Conservation (phyloP, 2,888 invertebrate species). For the Lithophane leautieri region DNA sequence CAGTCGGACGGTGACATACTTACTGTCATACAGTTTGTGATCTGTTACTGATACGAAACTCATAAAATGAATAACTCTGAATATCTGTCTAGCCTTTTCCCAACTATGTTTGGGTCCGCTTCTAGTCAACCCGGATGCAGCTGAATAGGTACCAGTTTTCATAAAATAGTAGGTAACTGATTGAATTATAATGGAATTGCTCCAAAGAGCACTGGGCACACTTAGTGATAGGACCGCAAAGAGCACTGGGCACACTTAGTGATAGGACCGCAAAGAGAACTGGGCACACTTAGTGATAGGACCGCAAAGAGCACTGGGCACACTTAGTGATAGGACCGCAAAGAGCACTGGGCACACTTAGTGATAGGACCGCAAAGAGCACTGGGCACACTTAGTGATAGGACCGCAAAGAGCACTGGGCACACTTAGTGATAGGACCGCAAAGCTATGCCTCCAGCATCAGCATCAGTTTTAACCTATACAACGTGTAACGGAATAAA, state of each 20-base stretch:
- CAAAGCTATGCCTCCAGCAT: too few relatives aligned
- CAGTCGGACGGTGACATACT: background rate
- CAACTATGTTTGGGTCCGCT: background rate
- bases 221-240: background rate
- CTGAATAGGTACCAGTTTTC: background rate
- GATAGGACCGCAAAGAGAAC: background rate
- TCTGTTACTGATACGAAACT: background rate
- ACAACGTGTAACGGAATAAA: too few relatives aligned
- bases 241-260: background rate
- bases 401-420: background rate
- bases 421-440: background rate
- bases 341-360: background rate
- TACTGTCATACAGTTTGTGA: too few relatives aligned
- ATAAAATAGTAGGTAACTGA: background rate
- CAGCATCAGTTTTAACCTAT: background rate
- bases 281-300: too few relatives aligned
- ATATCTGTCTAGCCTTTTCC: background rate
- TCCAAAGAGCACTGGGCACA: background rate
- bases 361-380: background rate
- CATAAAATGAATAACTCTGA: background rate
- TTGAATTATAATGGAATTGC: background rate
- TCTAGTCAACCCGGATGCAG: background rate
- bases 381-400: too few relatives aligned
- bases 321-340: background rate
- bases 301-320: background rate